These are phyloP conservation scores for Argyra leucocephala DNA, from an alignment of 2,888 invertebrate genomes.

Conservation along the genomic window DNA sequence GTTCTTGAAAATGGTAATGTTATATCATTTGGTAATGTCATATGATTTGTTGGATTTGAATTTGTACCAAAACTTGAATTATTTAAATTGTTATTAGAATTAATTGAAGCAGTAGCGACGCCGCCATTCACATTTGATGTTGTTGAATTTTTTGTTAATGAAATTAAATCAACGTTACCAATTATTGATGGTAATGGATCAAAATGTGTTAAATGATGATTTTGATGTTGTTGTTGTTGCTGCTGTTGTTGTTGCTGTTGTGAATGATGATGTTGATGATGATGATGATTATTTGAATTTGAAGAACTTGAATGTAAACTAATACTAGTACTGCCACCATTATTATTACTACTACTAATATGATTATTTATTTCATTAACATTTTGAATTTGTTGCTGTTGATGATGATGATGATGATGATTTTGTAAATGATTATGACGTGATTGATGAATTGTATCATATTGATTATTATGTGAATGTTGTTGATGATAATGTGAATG, in stretches of 20 bases:
- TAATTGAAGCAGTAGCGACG: conserved; percentile 21
- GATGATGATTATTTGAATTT: conserved; percentile 19
- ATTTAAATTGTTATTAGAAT: conserved; percentile 11
- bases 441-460: background rate
- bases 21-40: conserved; percentile 42
- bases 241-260: background rate
- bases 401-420: background rate
- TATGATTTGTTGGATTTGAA: conserved; percentile 47
- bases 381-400: too few relatives aligned
- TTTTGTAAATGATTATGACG: background rate
- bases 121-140: conserved; percentile 10
- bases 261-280: conserved; percentile 13
- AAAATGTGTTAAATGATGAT: background rate
- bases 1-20: conserved; percentile 52
- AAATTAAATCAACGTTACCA: conserved; percentile 22
- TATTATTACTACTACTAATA: too few relatives aligned
- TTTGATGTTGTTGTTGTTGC: conserved; percentile 16
- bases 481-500: background rate
- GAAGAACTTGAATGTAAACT: background rate
- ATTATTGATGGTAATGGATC: conserved; percentile 14
- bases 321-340: background rate
- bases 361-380: too few relatives aligned
- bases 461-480: background rate
- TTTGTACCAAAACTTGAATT: conserved; percentile 42
- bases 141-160: conserved; percentile 22